Conservation (phyloP, 2,113 vertebrate genomes). For the Entomyzon cyanotis region DNA sequence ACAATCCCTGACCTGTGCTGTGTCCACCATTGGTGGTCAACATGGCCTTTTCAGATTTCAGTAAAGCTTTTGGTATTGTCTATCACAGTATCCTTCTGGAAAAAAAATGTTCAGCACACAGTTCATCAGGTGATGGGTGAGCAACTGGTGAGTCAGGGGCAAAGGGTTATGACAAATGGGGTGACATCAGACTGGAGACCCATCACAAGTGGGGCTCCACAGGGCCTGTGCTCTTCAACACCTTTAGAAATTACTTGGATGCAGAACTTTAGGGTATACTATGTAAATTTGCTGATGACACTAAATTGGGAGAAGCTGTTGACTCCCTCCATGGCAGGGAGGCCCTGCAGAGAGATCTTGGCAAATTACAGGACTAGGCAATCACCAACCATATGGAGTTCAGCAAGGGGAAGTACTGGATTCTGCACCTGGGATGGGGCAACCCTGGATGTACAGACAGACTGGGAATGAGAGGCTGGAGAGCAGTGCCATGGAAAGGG, state of each 20-base stretch:
- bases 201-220: neutral
- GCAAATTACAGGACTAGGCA: neutral
- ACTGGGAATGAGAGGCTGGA: neutral
- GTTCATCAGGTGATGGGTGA: neutral
- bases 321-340: too few relatives aligned
- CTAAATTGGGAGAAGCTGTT: neutral
- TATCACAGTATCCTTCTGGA: neutral
- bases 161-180: neutral
- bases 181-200: neutral
- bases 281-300: neutral
- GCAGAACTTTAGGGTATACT: neutral
- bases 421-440: neutral
- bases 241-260: neutral
- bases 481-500: neutral
- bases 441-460: neutral
- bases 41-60: neutral
- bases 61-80: neutral
- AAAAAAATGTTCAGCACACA: neutral
- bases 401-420: neutral
- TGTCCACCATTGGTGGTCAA: neutral
- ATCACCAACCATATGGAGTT: neutral
- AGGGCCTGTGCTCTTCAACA: neutral
- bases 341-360: neutral
- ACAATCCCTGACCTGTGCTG: neutral
- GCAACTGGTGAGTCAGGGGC: neutral